phyloP scores from a whole-genome alignment of 2,113 vertebrate genomes.

The Coptodon rendalli region DNA sequence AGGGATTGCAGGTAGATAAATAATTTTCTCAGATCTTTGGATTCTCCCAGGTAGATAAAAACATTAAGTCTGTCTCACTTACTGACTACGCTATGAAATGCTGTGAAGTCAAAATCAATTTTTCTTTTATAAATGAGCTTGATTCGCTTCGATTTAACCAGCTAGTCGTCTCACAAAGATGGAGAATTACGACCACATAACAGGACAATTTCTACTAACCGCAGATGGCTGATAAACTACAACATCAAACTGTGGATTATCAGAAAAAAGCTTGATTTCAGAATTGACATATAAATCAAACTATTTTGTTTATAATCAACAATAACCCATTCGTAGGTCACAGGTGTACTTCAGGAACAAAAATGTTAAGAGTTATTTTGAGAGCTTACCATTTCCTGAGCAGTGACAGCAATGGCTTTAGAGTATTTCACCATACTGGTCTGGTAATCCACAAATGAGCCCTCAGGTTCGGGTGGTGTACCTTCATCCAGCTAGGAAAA shows the following conservation, averaged over 20 bases:
- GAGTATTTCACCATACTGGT: constrained; percentile 96
- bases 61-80: background rate
- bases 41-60: background rate
- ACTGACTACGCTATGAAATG: background rate
- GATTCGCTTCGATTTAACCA: background rate
- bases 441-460: constrained; percentile 97
- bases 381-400: constrained; percentile 94
- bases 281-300: background rate
- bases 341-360: background rate
- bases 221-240: background rate
- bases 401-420: constrained; percentile 94
- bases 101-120: background rate
- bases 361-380: background rate
- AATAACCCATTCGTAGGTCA: background rate
- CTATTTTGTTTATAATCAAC: background rate
- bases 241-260: background rate
- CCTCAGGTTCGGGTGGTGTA: constrained; percentile 87
- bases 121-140: background rate
- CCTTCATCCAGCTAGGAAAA: constrained; percentile 87
- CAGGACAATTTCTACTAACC: background rate
- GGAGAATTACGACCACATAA: background rate
- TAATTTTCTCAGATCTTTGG: background rate
- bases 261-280: background rate
- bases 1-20: background rate
- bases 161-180: background rate